These are phyloP conservation scores for Perca flavescens DNA, from an alignment of 2,113 vertebrate genomes.

Conservation along the genomic window DNA sequence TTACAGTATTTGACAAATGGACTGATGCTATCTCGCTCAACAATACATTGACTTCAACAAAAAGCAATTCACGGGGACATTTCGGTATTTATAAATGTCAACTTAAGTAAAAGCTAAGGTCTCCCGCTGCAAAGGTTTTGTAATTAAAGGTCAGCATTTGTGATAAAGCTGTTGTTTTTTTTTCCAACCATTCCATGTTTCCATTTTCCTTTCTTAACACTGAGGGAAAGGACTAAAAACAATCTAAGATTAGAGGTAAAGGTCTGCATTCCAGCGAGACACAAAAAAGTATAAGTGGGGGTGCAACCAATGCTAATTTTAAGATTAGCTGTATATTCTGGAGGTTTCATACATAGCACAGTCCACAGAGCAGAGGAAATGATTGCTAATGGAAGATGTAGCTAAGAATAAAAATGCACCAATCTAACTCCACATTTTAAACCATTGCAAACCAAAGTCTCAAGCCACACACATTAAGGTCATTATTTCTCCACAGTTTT, in stretches of 20 bases:
- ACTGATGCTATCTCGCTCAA: constrained; percentile 79
- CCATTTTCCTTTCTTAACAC: constrained; percentile 45
- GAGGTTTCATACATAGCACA: constrained; percentile 10
- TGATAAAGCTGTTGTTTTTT: constrained; percentile 70
- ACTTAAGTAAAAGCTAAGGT: constrained; percentile 77
- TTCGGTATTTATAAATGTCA: constrained; percentile 86
- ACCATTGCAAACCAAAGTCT: constrained; percentile 2
- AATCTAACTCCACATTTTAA: not conserved
- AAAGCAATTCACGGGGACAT: constrained; percentile 82
- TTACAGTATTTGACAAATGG: constrained; percentile 80
- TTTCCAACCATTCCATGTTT: constrained; percentile 39
- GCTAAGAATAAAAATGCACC: constrained; percentile 17
- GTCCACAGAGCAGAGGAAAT: constrained; percentile 30
- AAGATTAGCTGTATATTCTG: constrained; percentile 15
- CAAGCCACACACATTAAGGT: not conserved
- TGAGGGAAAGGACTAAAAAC: constrained; percentile 42
- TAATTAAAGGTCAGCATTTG: constrained; percentile 86
- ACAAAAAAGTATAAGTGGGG: not conserved
- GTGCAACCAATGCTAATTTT: constrained; percentile 36
- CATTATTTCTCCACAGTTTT: constrained; percentile 5
- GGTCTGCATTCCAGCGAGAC: constrained; percentile 33
- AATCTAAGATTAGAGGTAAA: constrained; percentile 57
- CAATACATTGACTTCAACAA: constrained; percentile 76
- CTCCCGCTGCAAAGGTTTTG: constrained; percentile 74
- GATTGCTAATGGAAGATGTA: not conserved